phyloP scores from a whole-genome alignment of 1,140 invertebrate species.

The Magallana ariakensis region DNA sequence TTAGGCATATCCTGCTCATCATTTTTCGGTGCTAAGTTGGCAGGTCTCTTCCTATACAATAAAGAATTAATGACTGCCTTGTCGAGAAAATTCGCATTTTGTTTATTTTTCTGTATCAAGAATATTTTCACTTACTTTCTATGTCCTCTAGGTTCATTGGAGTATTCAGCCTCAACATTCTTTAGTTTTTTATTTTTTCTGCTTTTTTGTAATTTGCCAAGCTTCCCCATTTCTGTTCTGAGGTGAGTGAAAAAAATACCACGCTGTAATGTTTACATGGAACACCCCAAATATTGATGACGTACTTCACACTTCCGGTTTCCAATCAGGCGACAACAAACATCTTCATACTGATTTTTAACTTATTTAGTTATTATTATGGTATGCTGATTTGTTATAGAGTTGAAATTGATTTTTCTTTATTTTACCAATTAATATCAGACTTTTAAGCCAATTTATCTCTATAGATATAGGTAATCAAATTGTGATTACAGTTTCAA shows the following conservation, averaged over 20 bases:
- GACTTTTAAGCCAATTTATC: too few relatives aligned
- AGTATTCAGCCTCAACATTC: constrained; percentile 60
- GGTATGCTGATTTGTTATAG: too few relatives aligned
- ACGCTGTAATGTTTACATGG: constrained; percentile 45
- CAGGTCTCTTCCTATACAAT: constrained; percentile 40
- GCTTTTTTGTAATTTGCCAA: constrained; percentile 72
- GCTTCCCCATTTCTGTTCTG: constrained; percentile 66
- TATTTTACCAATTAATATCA: too few relatives aligned
- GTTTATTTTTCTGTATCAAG: not conserved
- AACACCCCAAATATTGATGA: constrained; percentile 41
- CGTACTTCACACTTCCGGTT: constrained; percentile 58
- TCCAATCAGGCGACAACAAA: not conserved
- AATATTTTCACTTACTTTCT: not conserved
- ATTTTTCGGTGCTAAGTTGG: constrained; percentile 48
- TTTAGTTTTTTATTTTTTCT: constrained; percentile 74
- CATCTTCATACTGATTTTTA: too few relatives aligned
- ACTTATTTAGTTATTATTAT: too few relatives aligned
- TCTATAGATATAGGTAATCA: too few relatives aligned
- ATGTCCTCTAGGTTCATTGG: not conserved
- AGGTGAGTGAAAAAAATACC: not conserved
- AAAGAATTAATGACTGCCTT: not conserved
- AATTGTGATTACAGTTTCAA: too few relatives aligned
- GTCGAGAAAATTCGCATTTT: not conserved
- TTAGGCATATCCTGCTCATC: constrained; percentile 64
- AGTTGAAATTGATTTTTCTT: too few relatives aligned